Conservation (phyloP, 2,888 invertebrate species). For the Eumerus sabulonum region DNA sequence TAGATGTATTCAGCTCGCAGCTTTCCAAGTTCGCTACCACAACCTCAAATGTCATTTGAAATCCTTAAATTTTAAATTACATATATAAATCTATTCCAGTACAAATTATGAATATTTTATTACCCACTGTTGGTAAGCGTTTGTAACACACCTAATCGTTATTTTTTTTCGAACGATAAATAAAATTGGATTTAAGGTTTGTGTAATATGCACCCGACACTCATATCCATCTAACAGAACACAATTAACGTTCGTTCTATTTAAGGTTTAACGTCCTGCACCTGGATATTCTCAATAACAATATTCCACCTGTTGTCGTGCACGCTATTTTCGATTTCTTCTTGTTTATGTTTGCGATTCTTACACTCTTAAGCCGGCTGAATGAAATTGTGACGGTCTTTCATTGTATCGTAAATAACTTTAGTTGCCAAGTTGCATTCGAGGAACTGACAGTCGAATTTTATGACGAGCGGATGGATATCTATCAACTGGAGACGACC, state of each 20-base stretch:
- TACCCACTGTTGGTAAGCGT: not conserved
- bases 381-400: conserved; percentile 12
- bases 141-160: not conserved
- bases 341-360: conserved; percentile 7
- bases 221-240: not conserved
- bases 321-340: conserved; percentile 1
- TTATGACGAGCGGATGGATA: no score
- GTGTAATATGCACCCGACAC: not conserved
- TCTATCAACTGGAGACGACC: no score
- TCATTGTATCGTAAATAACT: not conserved
- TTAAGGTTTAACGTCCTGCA: conserved; percentile 38
- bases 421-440: no score
- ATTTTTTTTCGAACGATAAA: not conserved
- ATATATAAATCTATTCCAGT: no score
- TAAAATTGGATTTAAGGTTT: conserved; percentile 16
- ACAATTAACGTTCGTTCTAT: not conserved
- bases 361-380: not conserved
- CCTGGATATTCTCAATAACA: conserved; percentile 10
- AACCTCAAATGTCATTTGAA: not conserved
- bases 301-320: conserved; percentile 42
- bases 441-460: no score
- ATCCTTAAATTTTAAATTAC: conserved; percentile 16
- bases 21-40: not conserved
- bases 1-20: conserved; percentile 6
- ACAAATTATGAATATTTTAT: conserved; percentile 14